Evolutionary conservation across 2,888 invertebrate genomes (phyloP).

Genomic region (Balanococcus diminutus): DNA sequence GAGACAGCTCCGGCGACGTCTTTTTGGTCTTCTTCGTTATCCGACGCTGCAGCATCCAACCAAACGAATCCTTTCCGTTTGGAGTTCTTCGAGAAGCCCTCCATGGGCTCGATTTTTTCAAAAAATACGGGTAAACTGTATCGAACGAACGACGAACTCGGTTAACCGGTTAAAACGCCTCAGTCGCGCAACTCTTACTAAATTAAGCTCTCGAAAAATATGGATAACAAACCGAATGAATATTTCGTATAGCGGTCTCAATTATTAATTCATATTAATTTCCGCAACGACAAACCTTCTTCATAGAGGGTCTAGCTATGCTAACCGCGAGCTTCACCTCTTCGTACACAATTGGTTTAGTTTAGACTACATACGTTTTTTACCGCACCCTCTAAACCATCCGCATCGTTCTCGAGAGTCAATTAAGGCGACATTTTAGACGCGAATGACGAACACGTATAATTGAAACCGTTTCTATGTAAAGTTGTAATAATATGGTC

Average conservation of each 20-base stretch:
- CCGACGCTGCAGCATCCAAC: background rate
- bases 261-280: constrained; percentile 38
- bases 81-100: background rate
- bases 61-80: constrained; percentile 9
- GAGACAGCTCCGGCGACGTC: background rate
- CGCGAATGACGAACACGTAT: constrained; percentile 24
- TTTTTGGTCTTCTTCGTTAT: background rate
- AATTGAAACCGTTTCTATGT: constrained; percentile 6
- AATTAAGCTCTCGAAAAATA: constrained; percentile 35
- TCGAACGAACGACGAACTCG: background rate
- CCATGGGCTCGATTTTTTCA: background rate
- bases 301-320: background rate
- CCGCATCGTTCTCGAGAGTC: constrained; percentile 13
- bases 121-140: background rate
- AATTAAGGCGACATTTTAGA: constrained; percentile 35
- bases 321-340: background rate
- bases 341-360: constrained; percentile 13
- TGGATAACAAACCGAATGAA: constrained; percentile 2
- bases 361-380: background rate
- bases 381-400: constrained; percentile 1
- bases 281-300: constrained; percentile 21
- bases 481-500: background rate
- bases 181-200: constrained; percentile 14
- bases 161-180: background rate
- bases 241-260: constrained; percentile 26